Percentiles rank a stretch among this genome's conserved stretches.
Evolutionary conservation across 2,888 invertebrate genomes (phyloP).

Genomic region (Trachelus troglodyta): DNA sequence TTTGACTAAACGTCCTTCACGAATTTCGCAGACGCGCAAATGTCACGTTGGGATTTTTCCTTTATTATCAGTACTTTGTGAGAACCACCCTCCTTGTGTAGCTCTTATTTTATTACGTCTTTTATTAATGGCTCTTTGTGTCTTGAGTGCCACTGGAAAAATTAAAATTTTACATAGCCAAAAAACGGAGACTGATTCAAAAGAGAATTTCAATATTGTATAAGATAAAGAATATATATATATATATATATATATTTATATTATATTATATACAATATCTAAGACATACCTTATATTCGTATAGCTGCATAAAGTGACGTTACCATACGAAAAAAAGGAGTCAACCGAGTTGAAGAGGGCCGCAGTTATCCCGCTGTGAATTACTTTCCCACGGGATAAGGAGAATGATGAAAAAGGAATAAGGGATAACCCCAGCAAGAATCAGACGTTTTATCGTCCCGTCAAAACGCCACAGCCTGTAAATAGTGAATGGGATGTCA

Average conservation of each 20-base stretch:
- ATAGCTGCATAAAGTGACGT: background rate
- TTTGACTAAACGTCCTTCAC: background rate
- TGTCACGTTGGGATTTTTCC: background rate
- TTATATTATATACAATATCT: background rate
- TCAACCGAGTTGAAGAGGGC: background rate
- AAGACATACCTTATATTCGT: background rate
- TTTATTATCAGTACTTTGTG: background rate
- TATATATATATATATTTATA: too few species aligned
- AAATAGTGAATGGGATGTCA: background rate
- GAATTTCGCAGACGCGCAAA: background rate
- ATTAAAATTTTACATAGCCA: background rate
- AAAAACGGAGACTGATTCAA: background rate
- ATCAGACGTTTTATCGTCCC: background rate
- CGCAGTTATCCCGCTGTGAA: background rate
- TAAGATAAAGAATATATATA: background rate
- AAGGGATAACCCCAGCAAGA: background rate
- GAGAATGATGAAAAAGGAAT: background rate
- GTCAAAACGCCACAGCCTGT: background rate
- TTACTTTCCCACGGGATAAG: background rate
- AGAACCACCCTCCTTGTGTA: background rate
- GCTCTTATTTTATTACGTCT: background rate
- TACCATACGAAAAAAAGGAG: background rate
- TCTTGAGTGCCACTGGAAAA: background rate
- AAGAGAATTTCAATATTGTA: background rate
- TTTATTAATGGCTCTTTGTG: background rate